These are phyloP conservation scores for Pituophis catenifer DNA, from an alignment of 2,113 vertebrate genomes.

Conservation along the genomic window DNA sequence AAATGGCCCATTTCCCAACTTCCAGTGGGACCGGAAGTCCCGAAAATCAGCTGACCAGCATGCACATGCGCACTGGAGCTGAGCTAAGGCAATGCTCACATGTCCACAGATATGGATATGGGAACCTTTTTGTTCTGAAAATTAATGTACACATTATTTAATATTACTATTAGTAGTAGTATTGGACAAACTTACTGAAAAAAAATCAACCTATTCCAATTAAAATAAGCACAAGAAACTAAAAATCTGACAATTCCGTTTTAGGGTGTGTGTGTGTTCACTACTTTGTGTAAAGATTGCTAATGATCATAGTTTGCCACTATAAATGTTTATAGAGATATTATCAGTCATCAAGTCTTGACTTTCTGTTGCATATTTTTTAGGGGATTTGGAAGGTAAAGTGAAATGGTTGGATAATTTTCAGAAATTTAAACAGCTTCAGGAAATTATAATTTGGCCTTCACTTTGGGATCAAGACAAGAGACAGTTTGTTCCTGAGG, in stretches of 20 bases:
- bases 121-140: not conserved
- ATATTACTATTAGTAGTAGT: not conserved
- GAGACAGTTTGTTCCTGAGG: slow-evolving; percentile 86
- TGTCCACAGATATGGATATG: not conserved
- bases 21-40: too few relatives aligned
- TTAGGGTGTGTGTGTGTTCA: not conserved
- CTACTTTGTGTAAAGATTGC: not conserved
- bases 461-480: slow-evolving; percentile 90
- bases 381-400: slow-evolving; percentile 90
- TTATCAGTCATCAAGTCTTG: not conserved
- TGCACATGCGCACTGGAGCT: too few relatives aligned
- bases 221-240: not conserved
- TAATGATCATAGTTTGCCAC: not conserved
- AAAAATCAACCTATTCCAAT: not conserved
- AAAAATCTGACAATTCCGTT: not conserved
- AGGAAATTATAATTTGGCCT: slow-evolving; percentile 86
- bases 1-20: too few relatives aligned
- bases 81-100: too few relatives aligned
- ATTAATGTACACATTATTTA: not conserved
- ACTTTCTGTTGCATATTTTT: slow-evolving; percentile 26
- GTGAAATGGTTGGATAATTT: slow-evolving; percentile 93
- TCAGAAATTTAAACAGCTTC: slow-evolving; percentile 85
- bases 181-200: not conserved
- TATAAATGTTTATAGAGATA: not conserved
- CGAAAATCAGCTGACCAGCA: too few relatives aligned